Conservation (phyloP, 2,888 invertebrate species). For the Byasa hedistus region DNA sequence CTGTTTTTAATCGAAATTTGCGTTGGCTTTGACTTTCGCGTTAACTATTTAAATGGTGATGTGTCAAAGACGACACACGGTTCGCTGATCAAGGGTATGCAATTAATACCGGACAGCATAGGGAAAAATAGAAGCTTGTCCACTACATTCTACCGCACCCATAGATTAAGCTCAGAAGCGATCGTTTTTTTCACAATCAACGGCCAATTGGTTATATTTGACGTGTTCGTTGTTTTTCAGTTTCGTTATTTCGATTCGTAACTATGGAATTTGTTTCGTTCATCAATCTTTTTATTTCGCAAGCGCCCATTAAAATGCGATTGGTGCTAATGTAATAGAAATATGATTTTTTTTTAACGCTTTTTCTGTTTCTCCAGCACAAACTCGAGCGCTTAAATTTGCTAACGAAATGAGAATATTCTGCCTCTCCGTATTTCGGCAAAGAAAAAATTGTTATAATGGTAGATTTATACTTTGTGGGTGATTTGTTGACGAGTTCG, state of each 20-base stretch:
- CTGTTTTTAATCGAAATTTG: neutral
- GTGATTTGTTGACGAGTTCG: no score
- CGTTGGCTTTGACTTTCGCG: neutral
- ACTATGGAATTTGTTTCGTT: neutral
- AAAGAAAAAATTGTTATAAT: no score
- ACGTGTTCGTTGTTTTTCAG: neutral
- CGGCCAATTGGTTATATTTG: neutral
- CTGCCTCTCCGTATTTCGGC: no score
- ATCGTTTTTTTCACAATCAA: conserved; percentile 3
- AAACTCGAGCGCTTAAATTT: neutral
- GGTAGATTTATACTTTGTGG: no score
- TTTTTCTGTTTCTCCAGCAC: neutral
- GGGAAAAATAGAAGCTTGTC: conserved; percentile 4
- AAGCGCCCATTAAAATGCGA: neutral
- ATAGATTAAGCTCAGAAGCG: neutral
- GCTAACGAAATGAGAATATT: no score
- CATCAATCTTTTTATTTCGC: neutral
- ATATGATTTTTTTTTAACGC: neutral
- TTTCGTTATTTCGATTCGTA: conserved; percentile 6
- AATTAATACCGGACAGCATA: conserved; percentile 9
- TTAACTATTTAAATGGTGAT: conserved; percentile 7
- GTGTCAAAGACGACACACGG: conserved; percentile 15
- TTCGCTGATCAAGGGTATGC: conserved; percentile 13
- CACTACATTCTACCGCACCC: conserved; percentile 5
- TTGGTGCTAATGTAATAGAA: neutral